These are phyloP conservation scores for Chrysoperla carnea DNA, from an alignment of 1,140 invertebrate species.

Conservation along the genomic window DNA sequence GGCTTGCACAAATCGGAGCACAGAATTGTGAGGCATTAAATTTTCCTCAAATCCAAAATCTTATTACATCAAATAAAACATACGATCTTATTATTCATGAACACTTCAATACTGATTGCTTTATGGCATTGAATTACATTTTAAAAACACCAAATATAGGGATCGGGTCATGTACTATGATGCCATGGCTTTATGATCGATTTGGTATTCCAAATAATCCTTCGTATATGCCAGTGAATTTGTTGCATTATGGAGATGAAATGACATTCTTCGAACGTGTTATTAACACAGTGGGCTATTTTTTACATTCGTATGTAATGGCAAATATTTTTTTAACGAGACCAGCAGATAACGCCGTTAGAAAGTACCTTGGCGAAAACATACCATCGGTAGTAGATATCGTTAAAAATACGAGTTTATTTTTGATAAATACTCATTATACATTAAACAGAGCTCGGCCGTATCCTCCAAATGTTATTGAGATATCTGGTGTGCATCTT, in stretches of 20 bases:
- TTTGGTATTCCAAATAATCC: constrained; percentile 36
- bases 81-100: constrained; percentile 49
- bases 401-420: constrained; percentile 33
- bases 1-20: too few relatives aligned
- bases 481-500: constrained; percentile 47
- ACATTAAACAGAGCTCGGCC: constrained; percentile 34
- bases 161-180: constrained; percentile 26
- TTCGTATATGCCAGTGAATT: constrained; percentile 32
- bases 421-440: constrained; percentile 45
- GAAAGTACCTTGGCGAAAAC: constrained; percentile 31
- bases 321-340: constrained; percentile 9
- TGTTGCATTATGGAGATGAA: constrained; percentile 30
- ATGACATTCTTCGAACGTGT: constrained; percentile 29
- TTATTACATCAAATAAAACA: constrained; percentile 26
- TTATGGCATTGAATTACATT: constrained; percentile 37
- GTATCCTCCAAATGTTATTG: constrained; percentile 38
- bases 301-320: constrained; percentile 19
- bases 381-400: constrained; percentile 37
- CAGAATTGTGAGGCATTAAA: constrained; percentile 25
- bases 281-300: constrained; percentile 22
- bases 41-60: constrained; percentile 26
- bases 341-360: constrained; percentile 22
- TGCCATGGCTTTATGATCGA: constrained; percentile 37
- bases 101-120: constrained; percentile 50
- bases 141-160: constrained; percentile 36